Percentiles rank a stretch among this genome's conserved stretches.
Evolutionary conservation across 2,113 vertebrate genomes (phyloP).

Genomic region (Nesoenas mayeri): DNA sequence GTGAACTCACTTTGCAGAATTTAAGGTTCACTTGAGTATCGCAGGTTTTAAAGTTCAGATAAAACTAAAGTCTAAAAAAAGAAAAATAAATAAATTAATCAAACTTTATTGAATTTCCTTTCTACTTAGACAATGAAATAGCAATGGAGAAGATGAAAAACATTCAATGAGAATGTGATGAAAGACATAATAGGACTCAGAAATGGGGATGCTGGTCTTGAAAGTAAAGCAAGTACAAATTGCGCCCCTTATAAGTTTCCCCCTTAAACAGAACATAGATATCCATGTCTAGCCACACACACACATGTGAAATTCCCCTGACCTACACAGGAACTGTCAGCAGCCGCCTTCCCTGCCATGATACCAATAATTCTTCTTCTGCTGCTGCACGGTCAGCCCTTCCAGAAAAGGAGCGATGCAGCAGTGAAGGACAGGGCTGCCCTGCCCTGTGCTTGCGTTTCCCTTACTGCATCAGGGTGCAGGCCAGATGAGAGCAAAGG

Average conservation of each 20-base stretch:
- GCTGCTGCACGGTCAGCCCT: neutral
- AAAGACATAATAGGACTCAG: neutral
- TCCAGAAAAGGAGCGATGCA: neutral
- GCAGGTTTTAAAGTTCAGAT: neutral
- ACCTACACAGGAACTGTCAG: neutral
- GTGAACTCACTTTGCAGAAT: neutral
- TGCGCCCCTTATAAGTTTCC: neutral
- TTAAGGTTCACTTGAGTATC: neutral
- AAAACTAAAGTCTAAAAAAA: neutral
- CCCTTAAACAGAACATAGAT: neutral
- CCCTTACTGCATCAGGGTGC: neutral
- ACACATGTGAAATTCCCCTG: neutral
- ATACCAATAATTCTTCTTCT: neutral
- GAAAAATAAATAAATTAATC: neutral
- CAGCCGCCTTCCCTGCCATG: neutral
- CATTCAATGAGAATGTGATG: neutral
- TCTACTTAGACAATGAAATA: constrained; percentile 26
- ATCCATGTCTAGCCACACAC: neutral
- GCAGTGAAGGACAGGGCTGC: neutral
- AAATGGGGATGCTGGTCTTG: neutral
- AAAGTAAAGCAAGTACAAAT: neutral
- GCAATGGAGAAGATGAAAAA: neutral
- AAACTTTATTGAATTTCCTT: constrained; percentile 33
- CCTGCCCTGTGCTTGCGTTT: neutral
- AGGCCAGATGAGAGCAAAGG: neutral